Evolutionary conservation across 2,113 vertebrate genomes (phyloP), one percentile per base, ranked within the genome.

Genomic region (Larimichthys crocea): DNA sequence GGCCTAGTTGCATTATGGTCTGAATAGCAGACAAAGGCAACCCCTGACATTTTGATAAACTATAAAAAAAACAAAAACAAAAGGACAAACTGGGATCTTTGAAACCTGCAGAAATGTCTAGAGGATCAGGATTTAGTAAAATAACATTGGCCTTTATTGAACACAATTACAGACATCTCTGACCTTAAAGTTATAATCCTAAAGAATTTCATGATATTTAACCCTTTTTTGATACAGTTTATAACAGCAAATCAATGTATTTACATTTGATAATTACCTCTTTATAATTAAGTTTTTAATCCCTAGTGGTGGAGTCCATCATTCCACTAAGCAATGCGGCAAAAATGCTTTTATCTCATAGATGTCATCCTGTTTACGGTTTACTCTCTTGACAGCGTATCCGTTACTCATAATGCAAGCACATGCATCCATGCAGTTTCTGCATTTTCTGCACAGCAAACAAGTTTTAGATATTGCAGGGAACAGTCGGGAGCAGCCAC

Each of bases 21-120:
- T 64, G 50, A 71, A 48, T 44, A 44, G 22, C 44, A 77, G 53
- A 24, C 19, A 66, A 80, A 75, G 60, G 26, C 19, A 11, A 22
- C 40, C 10, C 14, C n/a, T 66, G 73, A 75, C 57, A 20, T 31
- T 67, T 46, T 20, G 16, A 68, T 73, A 31, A 15, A 57, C 16
- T 62, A 20, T 46, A 12, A 60, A 55, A 55, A 12, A 55, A 31
- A 31, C 4, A 31, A 31, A 46, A 29, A 3, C 17, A 2, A 42
- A 0, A 44, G 17, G 40, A 19, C 3, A 48, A 73, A 67, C 0
- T 29, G 5, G 42, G n/a, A 72, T 29, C 15, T 19, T 24, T 42
- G 40, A 10, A 52, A 56, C 35, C 35, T 46, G 44, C 44, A 46
- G 14, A 48, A 16, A 50, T 52, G n/a, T 49, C 26, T 40, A 17